A percentile compares a stretch with the other conserved stretches of the same genome.
These are phyloP conservation scores for Nemurella pictetii DNA, from an alignment of 2,888 invertebrate species.

Conservation along the genomic window DNA sequence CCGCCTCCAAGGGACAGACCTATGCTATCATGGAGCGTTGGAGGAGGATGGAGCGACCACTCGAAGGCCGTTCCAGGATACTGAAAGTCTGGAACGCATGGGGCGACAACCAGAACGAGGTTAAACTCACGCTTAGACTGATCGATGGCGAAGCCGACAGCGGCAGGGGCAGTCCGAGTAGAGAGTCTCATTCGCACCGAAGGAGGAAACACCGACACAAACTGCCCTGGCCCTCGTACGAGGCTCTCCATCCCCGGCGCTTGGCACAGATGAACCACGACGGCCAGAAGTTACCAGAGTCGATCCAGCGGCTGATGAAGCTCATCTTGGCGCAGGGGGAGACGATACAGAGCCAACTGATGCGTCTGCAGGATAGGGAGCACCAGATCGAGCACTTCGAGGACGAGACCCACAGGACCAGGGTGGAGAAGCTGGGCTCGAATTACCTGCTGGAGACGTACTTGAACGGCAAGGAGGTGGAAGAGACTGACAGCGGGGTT, in stretches of 20 bases:
- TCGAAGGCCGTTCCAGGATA: conserved; percentile 71
- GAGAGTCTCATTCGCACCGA: conserved; percentile 28
- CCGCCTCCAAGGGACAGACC: conserved; percentile 45
- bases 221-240: conserved; percentile 37
- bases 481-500: conserved; percentile 71
- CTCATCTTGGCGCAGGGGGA: conserved; percentile 64
- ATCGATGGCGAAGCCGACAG: conserved; percentile 49
- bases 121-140: conserved; percentile 54
- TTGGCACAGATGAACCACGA: conserved; percentile 47
- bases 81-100: conserved; percentile 80
- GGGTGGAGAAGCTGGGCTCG: conserved; percentile 75
- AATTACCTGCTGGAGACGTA: conserved; percentile 81
- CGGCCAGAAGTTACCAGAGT: conserved; percentile 37
- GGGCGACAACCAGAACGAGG: conserved; percentile 70
- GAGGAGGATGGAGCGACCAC: conserved; percentile 75
- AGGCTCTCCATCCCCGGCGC: conserved; percentile 49
- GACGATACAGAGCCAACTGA: conserved; percentile 56
- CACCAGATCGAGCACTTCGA: conserved; percentile 77
- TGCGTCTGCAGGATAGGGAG: conserved; percentile 66
- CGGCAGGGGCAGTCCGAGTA: conserved; percentile 47
- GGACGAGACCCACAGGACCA: conserved; percentile 72
- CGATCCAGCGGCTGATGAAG: conserved; percentile 58
- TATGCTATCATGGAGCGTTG: conserved; percentile 78
- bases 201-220: conserved; percentile 48
- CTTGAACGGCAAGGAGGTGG: conserved; percentile 62